Conservation (phyloP, 2,888 invertebrate genomes). For the Heliconius hortense region DNA sequence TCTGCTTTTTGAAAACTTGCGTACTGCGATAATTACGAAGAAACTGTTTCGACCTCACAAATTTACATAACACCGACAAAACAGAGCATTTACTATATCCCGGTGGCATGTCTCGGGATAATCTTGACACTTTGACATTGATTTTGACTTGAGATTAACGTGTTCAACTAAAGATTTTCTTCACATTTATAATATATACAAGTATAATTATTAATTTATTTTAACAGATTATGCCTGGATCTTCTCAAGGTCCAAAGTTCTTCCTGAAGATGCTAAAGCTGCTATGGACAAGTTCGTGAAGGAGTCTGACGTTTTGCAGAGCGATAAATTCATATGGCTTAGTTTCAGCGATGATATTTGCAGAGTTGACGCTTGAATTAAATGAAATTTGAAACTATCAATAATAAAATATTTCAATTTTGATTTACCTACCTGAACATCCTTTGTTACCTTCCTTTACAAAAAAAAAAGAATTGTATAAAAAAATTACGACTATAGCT, state of each 20-base stretch:
- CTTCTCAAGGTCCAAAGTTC: constrained; percentile 60
- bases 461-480: neutral
- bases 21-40: no score
- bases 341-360: constrained; percentile 2
- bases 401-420: neutral
- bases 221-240: constrained; percentile 67
- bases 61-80: no score
- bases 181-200: neutral
- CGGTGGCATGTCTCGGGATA: no score
- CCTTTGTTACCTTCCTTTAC: neutral
- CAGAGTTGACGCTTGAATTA: neutral
- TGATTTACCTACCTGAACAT: neutral
- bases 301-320: neutral
- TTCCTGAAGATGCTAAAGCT: constrained; percentile 53
- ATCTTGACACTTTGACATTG: no score
- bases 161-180: neutral
- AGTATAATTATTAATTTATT: neutral
- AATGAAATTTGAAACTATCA: neutral
- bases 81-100: no score
- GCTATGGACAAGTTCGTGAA: neutral
- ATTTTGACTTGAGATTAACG: neutral
- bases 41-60: no score
- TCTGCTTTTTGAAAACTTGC: no score
- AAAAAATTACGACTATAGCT: neutral
- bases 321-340: neutral